Evolutionary conservation across 2,888 invertebrate species (phyloP).

Genomic region (Drosophila merina): DNA sequence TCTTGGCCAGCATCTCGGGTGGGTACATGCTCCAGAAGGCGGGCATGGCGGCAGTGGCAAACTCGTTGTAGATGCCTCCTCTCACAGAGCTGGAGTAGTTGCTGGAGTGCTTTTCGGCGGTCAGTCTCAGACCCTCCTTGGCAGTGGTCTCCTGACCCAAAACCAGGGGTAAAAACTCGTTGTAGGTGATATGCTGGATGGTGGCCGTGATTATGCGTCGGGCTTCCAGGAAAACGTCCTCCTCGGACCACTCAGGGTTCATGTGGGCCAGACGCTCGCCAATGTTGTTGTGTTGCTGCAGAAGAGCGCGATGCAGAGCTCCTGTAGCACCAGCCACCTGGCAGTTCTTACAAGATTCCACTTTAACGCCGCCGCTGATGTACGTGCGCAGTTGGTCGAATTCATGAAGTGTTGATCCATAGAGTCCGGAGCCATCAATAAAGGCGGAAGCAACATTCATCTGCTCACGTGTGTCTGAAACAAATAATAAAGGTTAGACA

Average conservation of each 20-base stretch:
- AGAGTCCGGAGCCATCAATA: slow-evolving; percentile 92
- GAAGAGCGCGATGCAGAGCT: slow-evolving; percentile 88
- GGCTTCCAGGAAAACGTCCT: slow-evolving; percentile 90
- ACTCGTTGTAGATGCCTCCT: slow-evolving; percentile 91
- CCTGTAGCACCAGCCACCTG: slow-evolving; percentile 88
- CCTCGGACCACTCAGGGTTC: slow-evolving; percentile 92
- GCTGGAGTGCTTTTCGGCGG: slow-evolving; percentile 89
- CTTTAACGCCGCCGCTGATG: slow-evolving; percentile 89
- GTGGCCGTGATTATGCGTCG: slow-evolving; percentile 90
- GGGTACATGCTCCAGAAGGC: slow-evolving; percentile 91
- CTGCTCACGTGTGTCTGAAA: slow-evolving; percentile 89
- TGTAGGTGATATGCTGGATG: slow-evolving; percentile 93
- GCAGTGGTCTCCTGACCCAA: slow-evolving; percentile 86
- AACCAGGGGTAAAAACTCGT: slow-evolving; percentile 92
- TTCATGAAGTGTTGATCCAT: slow-evolving; percentile 90
- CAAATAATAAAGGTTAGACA: slow-evolving; percentile 13
- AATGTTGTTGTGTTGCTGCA: slow-evolving; percentile 92
- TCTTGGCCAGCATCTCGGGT: slow-evolving; percentile 87
- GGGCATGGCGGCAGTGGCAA: slow-evolving; percentile 90
- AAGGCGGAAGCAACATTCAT: slow-evolving; percentile 94
- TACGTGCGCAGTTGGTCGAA: slow-evolving; percentile 89
- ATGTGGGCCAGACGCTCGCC: slow-evolving; percentile 88
- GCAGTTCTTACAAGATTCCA: slow-evolving; percentile 88
- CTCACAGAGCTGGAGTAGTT: slow-evolving; percentile 92
- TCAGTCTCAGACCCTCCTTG: slow-evolving; percentile 86